Percentiles rank a stretch among this genome's conserved stretches.
These are phyloP conservation scores for Drosophila atripex DNA, from an alignment of 2,888 invertebrate genomes.

Conservation along the genomic window DNA sequence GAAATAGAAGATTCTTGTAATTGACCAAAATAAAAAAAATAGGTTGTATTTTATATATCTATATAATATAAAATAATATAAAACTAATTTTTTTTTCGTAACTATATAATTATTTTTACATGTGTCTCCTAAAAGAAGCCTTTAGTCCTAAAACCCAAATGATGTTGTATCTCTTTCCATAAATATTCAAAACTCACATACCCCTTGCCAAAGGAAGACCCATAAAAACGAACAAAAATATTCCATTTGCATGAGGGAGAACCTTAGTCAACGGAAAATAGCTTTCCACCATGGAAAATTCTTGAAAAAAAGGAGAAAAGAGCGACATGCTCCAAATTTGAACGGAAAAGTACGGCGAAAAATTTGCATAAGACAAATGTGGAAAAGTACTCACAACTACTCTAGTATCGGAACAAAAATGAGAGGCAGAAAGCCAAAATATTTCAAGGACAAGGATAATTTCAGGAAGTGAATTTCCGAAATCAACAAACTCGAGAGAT, in stretches of 20 bases:
- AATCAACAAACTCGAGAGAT: neutral
- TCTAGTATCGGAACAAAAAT: neutral
- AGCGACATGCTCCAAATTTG: constrained; percentile 17
- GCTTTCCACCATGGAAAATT: constrained; percentile 22
- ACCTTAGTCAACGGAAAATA: constrained; percentile 14
- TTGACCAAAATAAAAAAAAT: neutral
- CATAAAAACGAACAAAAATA: constrained; percentile 37
- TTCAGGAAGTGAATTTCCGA: neutral
- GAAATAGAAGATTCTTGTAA: neutral
- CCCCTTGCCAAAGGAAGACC: constrained; percentile 16
- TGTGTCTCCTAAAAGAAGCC: neutral
- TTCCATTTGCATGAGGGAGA: constrained; percentile 38
- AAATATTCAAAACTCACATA: constrained; percentile 2
- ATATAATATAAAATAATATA: no score
- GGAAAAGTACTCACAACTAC: constrained; percentile 34
- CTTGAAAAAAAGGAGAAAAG: constrained; percentile 6
- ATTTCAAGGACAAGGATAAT: neutral
- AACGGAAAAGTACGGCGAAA: constrained; percentile 39
- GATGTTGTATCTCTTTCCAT: neutral
- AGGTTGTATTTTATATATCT: neutral
- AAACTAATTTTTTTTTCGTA: neutral
- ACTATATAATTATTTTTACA: neutral
- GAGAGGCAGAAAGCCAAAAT: neutral
- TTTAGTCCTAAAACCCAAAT: neutral
- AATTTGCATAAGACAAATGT: constrained; percentile 40